A percentile compares a stretch with the other conserved stretches of the same genome.
These are phyloP conservation scores for Todus mexicanus DNA, from an alignment of 2,797 vertebrate species.

Conservation along the genomic window DNA sequence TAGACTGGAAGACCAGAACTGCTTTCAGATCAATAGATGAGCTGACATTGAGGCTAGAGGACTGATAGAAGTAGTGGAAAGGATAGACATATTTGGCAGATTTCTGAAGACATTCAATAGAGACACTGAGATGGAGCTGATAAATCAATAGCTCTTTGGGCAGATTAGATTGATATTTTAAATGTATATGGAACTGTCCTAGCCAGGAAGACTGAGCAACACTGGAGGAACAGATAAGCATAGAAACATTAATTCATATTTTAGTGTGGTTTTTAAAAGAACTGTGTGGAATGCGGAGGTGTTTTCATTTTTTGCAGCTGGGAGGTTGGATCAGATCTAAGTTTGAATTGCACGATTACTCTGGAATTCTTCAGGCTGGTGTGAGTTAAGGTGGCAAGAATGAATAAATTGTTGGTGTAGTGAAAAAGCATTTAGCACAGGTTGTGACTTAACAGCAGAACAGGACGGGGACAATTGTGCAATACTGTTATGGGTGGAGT, in stretches of 20 bases:
- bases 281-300: not conserved
- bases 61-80: conserved; percentile 37
- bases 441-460: not conserved
- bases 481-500: not conserved
- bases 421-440: not conserved
- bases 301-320: not conserved
- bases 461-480: not conserved
- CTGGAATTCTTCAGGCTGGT: not conserved
- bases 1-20: conserved; percentile 53
- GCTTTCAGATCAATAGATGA: conserved; percentile 56
- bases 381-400: not conserved
- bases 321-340: not conserved
- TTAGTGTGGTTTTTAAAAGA: not conserved
- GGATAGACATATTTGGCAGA: conserved; percentile 47
- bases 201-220: conserved; percentile 4
- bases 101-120: conserved; percentile 62
- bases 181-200: conserved; percentile 41
- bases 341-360: not conserved
- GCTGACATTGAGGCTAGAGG: conserved; percentile 50
- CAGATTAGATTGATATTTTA: conserved; percentile 65
- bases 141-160: conserved; percentile 60
- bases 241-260: conserved; percentile 23
- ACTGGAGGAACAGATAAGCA: conserved; percentile 25
- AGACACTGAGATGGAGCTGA: conserved; percentile 28
- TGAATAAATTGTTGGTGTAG: not conserved